A percentile compares a stretch with the other conserved stretches of the same genome.
Evolutionary conservation across 2,797 vertebrate genomes (phyloP).

Genomic region (Siniperca undulata): DNA sequence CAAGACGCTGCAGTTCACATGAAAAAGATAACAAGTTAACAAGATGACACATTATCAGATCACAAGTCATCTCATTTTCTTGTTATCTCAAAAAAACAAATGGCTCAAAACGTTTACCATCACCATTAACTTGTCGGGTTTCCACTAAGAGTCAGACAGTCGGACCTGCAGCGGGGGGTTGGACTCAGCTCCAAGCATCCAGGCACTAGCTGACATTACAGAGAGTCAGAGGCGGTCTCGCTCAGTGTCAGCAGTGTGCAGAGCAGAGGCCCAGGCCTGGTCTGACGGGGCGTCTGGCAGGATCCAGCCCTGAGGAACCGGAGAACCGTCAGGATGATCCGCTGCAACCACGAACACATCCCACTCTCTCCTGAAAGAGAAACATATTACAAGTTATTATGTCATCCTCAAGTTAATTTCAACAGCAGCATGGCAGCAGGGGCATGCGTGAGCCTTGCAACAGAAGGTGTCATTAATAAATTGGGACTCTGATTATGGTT

Average conservation of each 20-base stretch:
- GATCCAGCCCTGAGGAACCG: constrained; percentile 91
- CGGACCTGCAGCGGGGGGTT: too few species aligned
- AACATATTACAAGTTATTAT: not conserved
- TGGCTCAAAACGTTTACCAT: too few species aligned
- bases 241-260: constrained; percentile 71
- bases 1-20: not conserved
- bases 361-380: constrained; percentile 90
- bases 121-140: too few species aligned
- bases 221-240: not conserved
- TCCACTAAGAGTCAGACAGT: too few species aligned
- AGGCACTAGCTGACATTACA: too few species aligned
- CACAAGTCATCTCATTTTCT: too few species aligned
- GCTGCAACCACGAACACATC: constrained; percentile 90
- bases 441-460: too few species aligned
- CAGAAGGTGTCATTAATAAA: too few species aligned
- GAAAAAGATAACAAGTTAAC: not conserved
- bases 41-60: not conserved
- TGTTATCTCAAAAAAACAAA: too few species aligned
- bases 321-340: constrained; percentile 90
- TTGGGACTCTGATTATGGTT: too few species aligned
- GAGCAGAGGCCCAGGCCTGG: constrained; percentile 89
- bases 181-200: too few species aligned
- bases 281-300: constrained; percentile 88
- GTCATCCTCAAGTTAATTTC: not conserved
- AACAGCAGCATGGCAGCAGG: not conserved